A percentile compares a stretch with the other conserved stretches of the same genome.
phyloP scores from a whole-genome alignment of 2,113 vertebrate species.

The Grantiella picta region DNA sequence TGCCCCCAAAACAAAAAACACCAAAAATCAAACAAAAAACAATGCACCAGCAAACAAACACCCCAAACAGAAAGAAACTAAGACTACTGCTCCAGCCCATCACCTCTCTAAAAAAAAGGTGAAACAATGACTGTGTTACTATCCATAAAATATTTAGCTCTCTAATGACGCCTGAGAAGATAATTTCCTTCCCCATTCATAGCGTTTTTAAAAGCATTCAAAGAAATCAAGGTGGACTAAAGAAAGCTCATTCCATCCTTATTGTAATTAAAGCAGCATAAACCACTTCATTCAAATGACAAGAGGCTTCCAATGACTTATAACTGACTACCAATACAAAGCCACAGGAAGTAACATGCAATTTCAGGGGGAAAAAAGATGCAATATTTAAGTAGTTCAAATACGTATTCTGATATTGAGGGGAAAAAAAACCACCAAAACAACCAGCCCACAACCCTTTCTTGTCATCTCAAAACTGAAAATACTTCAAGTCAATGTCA shows the following conservation, averaged over 20 bases:
- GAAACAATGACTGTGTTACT: neutral
- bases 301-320: neutral
- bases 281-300: neutral
- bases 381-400: neutral
- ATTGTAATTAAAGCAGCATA: neutral
- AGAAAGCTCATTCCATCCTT: neutral
- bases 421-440: neutral
- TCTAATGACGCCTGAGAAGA: neutral
- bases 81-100: neutral
- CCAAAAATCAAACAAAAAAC: neutral
- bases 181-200: neutral
- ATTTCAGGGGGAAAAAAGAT: neutral
- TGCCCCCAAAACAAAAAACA: neutral
- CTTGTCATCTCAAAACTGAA: neutral
- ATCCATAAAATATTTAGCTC: neutral
- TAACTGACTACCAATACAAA: neutral
- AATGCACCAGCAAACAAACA: neutral
- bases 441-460: neutral
- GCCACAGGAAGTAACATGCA: neutral
- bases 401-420: neutral
- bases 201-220: neutral
- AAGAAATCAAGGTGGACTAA: neutral
- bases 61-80: neutral
- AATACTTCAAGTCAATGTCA: neutral
- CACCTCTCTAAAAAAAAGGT: neutral